phyloP scores from a whole-genome alignment of 2,888 invertebrate species.

The Calameuta filiformis region DNA sequence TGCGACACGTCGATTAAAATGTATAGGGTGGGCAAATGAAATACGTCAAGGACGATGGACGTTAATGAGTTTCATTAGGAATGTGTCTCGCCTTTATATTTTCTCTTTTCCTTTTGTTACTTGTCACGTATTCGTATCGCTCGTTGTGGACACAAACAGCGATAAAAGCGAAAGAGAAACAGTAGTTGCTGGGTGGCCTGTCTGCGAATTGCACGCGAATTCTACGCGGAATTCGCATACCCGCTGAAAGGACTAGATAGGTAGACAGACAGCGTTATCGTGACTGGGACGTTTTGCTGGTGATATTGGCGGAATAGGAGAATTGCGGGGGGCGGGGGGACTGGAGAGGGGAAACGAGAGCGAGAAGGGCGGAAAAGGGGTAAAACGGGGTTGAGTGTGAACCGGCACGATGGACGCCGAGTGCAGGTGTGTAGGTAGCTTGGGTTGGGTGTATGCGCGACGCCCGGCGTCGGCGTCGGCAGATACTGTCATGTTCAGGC shows the following conservation, averaged over 20 bases:
- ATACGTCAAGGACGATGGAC: background rate
- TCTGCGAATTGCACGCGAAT: background rate
- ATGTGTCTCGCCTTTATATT: background rate
- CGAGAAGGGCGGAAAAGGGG: conserved; percentile 10
- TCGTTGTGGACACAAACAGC: background rate
- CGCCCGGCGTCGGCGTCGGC: conserved; percentile 47
- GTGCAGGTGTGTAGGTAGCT: background rate
- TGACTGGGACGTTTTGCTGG: background rate
- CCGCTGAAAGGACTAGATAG: background rate
- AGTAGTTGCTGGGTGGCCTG: background rate
- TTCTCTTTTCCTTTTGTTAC: background rate
- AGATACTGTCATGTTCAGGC: conserved; percentile 59
- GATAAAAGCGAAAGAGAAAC: background rate
- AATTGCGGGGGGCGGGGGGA: background rate
- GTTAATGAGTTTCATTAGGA: background rate
- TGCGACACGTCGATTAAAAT: background rate
- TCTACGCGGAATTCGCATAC: background rate
- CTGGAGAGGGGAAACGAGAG: conserved; percentile 19
- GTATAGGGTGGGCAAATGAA: background rate
- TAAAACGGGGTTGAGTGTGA: conserved; percentile 8
- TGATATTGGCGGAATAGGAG: background rate
- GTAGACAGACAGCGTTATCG: background rate
- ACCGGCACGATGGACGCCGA: conserved; percentile 7
- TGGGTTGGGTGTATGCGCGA: conserved; percentile 10
- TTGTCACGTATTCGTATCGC: background rate